Percentiles rank a stretch among this genome's conserved stretches.
Evolutionary conservation across 2,113 vertebrate species (phyloP).

Genomic region (Emydocephalus ijimae): DNA sequence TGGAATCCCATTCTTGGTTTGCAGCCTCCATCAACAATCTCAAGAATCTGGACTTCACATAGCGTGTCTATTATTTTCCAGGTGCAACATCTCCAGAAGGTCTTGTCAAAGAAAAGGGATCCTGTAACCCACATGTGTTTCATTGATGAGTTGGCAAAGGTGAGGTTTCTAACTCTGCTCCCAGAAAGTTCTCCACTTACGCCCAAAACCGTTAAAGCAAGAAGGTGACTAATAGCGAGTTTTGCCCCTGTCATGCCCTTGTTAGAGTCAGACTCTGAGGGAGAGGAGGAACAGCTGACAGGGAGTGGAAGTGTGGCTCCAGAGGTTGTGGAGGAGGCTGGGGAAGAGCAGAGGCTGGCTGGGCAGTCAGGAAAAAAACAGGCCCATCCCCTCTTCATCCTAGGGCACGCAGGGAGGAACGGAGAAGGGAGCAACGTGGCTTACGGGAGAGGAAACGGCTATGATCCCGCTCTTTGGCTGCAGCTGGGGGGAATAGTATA

Average conservation of each 20-base stretch:
- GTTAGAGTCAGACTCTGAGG: too few species aligned
- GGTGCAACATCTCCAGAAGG: slow-evolving; percentile 97
- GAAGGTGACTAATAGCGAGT: not conserved
- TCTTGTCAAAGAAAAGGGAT: slow-evolving; percentile 92
- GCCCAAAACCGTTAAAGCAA: not conserved
- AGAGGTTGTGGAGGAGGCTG: too few species aligned
- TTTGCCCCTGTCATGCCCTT: not conserved
- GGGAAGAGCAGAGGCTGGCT: too few species aligned
- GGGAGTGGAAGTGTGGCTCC: too few species aligned
- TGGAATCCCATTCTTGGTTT: not conserved
- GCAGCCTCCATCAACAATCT: not conserved
- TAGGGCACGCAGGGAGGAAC: too few species aligned
- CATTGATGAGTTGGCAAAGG: slow-evolving; percentile 95
- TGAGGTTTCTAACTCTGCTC: slow-evolving; percentile 54
- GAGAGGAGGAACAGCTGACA: too few species aligned
- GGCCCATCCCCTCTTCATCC: too few species aligned
- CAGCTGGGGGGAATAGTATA: too few species aligned
- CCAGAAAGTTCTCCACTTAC: not conserved
- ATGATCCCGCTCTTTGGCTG: too few species aligned
- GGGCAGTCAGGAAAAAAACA: too few species aligned
- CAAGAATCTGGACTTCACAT: slow-evolving; percentile 19
- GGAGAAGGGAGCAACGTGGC: too few species aligned
- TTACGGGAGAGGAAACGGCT: too few species aligned
- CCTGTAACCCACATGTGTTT: slow-evolving; percentile 95
- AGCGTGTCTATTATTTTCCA: slow-evolving; percentile 52